Conservation (phyloP, 1,140 invertebrate species). For the Camponotus vicinus region DNA sequence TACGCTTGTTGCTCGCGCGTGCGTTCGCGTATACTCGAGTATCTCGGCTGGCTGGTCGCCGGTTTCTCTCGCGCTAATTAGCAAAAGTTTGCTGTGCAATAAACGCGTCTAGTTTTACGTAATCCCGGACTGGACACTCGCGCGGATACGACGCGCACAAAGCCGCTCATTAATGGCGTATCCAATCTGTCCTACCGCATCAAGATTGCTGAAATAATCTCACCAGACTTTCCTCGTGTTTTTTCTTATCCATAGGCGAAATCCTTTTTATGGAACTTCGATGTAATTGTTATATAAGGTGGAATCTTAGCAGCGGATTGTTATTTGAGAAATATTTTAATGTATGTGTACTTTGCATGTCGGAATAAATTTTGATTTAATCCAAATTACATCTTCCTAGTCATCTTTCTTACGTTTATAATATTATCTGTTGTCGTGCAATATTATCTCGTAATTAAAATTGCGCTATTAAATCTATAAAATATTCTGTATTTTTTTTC, state of each 20-base stretch:
- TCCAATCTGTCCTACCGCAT: constrained; percentile 44
- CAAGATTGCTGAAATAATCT: constrained; percentile 50
- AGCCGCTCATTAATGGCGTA: constrained; percentile 71
- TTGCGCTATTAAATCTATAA: not conserved
- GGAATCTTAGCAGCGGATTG: not conserved
- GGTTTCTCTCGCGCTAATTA: constrained; percentile 85
- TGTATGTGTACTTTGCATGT: not conserved
- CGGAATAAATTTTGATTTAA: not conserved
- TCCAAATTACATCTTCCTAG: not conserved
- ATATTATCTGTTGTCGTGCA: not conserved
- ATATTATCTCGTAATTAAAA: not conserved
- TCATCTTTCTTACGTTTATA: not conserved
- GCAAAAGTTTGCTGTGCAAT: constrained; percentile 85
- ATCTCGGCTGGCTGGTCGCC: constrained; percentile 82
- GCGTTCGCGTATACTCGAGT: constrained; percentile 26
- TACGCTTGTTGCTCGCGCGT: constrained; percentile 25
- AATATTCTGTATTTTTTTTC: not conserved
- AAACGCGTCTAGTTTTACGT: constrained; percentile 82
- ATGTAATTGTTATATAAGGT: not conserved
- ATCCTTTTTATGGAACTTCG: not conserved
- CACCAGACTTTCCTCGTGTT: constrained; percentile 47
- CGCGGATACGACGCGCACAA: constrained; percentile 55
- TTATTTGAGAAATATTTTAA: not conserved
- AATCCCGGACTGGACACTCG: constrained; percentile 77
- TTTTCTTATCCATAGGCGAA: constrained; percentile 13